Conservation (phyloP, 1,140 invertebrate genomes). For the Trissolcus basalis region DNA sequence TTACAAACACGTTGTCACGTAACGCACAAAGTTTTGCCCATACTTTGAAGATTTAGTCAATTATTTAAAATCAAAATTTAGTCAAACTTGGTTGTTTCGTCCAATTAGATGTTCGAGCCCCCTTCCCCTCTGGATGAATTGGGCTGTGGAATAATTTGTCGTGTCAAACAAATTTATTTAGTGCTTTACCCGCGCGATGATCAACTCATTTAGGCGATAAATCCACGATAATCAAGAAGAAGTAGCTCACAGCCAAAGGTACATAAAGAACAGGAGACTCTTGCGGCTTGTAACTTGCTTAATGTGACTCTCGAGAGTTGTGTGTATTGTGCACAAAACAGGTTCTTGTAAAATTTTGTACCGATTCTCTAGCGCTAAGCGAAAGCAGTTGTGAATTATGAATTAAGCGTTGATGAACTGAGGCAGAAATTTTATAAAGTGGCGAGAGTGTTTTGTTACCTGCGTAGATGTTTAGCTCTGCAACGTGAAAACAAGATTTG, state of each 20-base stretch:
- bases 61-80: too few relatives aligned
- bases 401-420: conserved; percentile 23
- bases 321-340: conserved; percentile 42
- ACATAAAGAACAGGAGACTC: conserved; percentile 37
- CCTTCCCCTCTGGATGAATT: too few relatives aligned
- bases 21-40: too few relatives aligned
- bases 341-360: conserved; percentile 31
- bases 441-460: conserved; percentile 2
- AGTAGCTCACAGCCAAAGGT: conserved; percentile 28
- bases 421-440: conserved; percentile 19
- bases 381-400: conserved; percentile 20
- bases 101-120: too few relatives aligned
- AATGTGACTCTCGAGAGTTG: conserved; percentile 38
- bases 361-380: conserved; percentile 17
- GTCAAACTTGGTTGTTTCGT: too few relatives aligned
- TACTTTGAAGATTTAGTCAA: too few relatives aligned
- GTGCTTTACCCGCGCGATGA: conserved; percentile 14
- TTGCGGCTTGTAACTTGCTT: conserved; percentile 36
- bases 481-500: too few relatives aligned
- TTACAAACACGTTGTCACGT: too few relatives aligned
- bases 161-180: neutral
- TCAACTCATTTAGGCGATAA: conserved; percentile 26
- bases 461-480: neutral
- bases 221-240: conserved; percentile 38
- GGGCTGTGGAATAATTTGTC: too few relatives aligned